Evolutionary conservation across 2,797 vertebrate species (phyloP).

Genomic region (Lacerta viridis): DNA sequence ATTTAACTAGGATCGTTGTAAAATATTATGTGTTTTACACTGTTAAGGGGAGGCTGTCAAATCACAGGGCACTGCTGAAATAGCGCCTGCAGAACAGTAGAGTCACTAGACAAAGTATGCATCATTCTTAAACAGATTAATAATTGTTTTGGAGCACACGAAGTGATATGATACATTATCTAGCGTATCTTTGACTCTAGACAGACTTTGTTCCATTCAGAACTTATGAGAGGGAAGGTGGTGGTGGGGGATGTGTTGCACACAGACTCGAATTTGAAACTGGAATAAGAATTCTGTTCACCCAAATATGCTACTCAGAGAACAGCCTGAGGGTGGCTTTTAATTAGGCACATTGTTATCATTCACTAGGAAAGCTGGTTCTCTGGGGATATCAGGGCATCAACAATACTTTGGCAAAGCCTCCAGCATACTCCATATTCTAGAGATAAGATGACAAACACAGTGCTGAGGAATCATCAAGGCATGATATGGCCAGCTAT

Average conservation of each 20-base stretch:
- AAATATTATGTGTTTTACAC: background rate
- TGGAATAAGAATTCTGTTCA: background rate
- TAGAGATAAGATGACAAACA: background rate
- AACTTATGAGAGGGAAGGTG: background rate
- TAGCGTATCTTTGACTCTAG: background rate
- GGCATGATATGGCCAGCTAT: background rate
- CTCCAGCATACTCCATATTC: background rate
- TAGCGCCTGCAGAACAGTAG: background rate
- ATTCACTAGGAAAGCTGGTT: background rate
- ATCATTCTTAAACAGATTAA: background rate
- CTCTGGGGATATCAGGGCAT: constrained; percentile 7
- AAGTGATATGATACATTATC: constrained; percentile 16
- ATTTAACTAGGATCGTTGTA: background rate
- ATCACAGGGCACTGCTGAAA: background rate
- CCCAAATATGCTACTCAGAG: constrained; percentile 9
- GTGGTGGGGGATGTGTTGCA: background rate
- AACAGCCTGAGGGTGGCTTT: constrained; percentile 24
- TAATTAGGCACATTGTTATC: constrained; percentile 26
- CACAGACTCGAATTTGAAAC: background rate
- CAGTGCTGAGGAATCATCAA: background rate
- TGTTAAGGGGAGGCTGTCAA: constrained; percentile 7
- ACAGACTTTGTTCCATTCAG: background rate
- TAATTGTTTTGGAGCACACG: background rate
- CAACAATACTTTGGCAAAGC: background rate
- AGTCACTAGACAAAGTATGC: background rate